Conservation (phyloP, 2,888 invertebrate species). For the Thyatira batis region DNA sequence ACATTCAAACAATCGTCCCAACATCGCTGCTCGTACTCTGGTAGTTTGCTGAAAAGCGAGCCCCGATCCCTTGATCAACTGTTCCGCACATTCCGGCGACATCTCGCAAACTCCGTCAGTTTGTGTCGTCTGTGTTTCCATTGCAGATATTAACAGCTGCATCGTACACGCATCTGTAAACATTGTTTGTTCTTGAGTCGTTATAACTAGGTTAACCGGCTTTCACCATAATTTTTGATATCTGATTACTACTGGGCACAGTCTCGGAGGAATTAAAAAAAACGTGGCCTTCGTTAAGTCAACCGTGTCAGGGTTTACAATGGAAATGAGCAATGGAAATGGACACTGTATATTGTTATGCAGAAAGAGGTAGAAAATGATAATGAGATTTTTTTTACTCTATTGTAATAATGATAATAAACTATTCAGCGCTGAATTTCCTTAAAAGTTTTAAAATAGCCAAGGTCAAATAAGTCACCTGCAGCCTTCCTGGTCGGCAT, state of each 20-base stretch:
- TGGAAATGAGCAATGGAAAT: conserved; percentile 18
- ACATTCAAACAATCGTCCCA: conserved; percentile 69
- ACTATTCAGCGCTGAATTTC: not conserved
- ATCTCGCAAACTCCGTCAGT: conserved; percentile 65
- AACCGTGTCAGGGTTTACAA: conserved; percentile 37
- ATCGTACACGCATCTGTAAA: conserved; percentile 74
- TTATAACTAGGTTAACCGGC: conserved; percentile 31
- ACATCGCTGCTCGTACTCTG: conserved; percentile 55
- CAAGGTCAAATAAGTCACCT: conserved; percentile 38
- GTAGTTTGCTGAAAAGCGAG: conserved; percentile 73
- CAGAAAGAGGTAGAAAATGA: not conserved
- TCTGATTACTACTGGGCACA: conserved; percentile 33
- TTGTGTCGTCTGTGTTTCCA: conserved; percentile 70
- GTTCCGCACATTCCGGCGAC: conserved; percentile 63
- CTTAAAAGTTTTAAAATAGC: not conserved
- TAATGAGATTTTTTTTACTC: conserved; percentile 1
- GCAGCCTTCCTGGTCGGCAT: conserved; percentile 74
- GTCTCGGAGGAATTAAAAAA: conserved; percentile 34
- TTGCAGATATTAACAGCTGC: conserved; percentile 72
- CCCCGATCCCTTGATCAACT: conserved; percentile 67
- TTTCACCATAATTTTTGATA: conserved; percentile 34
- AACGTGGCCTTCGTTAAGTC: conserved; percentile 28
- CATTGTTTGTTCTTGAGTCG: conserved; percentile 14
- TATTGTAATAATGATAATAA: not conserved
- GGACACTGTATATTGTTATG: not conserved